phyloP scores from a whole-genome alignment of 2,113 vertebrate species.

The Podarcis raffonei region DNA sequence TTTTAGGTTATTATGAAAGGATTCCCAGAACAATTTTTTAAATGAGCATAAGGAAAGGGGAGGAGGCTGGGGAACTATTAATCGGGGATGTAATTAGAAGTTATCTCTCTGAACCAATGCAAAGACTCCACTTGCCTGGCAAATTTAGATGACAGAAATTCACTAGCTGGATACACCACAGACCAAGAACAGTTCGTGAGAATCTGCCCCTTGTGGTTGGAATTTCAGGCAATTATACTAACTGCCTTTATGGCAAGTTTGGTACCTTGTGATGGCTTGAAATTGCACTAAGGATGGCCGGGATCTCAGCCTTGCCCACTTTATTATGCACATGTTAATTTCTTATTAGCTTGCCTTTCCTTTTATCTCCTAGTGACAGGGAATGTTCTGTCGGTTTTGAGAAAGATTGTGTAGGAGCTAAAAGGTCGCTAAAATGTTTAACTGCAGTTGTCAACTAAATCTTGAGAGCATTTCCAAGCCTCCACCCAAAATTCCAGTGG shows the following conservation, averaged over 20 bases:
- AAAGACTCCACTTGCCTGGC: not conserved
- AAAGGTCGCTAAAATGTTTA: not conserved
- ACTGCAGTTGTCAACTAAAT: not conserved
- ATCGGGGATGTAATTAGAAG: fast-evolving
- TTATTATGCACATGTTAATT: not conserved
- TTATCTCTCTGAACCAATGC: slow-evolving; percentile 9
- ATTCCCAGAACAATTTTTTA: slow-evolving; percentile 34
- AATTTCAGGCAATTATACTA: not conserved
- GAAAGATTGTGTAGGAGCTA: fast-evolving
- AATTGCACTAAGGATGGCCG: not conserved
- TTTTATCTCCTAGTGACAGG: not conserved
- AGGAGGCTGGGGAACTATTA: slow-evolving; percentile 11
- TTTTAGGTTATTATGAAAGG: slow-evolving; percentile 26
- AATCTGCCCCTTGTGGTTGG: not conserved
- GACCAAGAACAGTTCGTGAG: not conserved
- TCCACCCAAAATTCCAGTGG: not conserved
- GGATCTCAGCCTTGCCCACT: not conserved
- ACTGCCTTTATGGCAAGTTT: not conserved
- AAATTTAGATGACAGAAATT: slow-evolving; percentile 31
- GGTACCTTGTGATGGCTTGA: not conserved
- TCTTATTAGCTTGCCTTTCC: not conserved
- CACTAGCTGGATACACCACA: not conserved
- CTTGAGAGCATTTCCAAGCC: not conserved
- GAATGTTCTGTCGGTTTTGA: not conserved
- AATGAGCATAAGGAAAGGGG: slow-evolving; percentile 5